Base-by-base conservation (phyloP, 2,888 invertebrate genomes). In the Hyppa rectilinea region DNA sequence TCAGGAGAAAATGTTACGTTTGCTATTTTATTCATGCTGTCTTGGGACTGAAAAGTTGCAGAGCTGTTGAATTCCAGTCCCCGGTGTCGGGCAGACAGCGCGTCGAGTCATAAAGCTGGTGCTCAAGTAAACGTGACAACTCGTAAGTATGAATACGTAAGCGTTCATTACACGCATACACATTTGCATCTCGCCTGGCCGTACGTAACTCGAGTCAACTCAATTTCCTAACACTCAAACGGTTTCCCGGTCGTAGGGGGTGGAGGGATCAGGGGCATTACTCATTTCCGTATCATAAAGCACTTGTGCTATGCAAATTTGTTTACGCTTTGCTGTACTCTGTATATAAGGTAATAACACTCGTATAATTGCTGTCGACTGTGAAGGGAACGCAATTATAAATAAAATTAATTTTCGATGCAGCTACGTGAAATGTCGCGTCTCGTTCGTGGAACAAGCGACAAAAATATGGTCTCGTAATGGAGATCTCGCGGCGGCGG, bases 151-250 rank as follows among this genome's bases (percentile, higher is more conserved):
- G 85, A 85, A 85, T 84, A 83, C 80, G 69, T 84, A 84, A 83
- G 73, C 80, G 81, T 83, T 86, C 84, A 88, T 88, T 88, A 88
- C 67, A 84, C 80, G 75, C 77, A 77, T 78, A 75, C 73, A 85
- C 81, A 85, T 87, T 86, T 85, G 78, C 83, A 82, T 83, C 73
- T 63, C 63, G 60, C 69, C 75, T 73, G 75, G 80, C 76, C 81
- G 83, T 84, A 86, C 82, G 85, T 88, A 84, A 87, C 84, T 85
- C 77, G 83, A 84, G 83, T 82, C 84, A 89, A 91, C 88, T 91
- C 89, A 91, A 92, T 92, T 92, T 92, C 92, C 92, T 87, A 82
- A 85, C 85, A 90, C 89, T 90, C 85, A 88, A 90, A 88, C 85
- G 85, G 86, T 90, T 90, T 88, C 87, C 89, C 85, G 83, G 85